A percentile compares a stretch with the other conserved stretches of the same genome.
These are phyloP conservation scores for Silurus lanzhouensis DNA, from an alignment of 2,797 vertebrate genomes.

Conservation along the genomic window DNA sequence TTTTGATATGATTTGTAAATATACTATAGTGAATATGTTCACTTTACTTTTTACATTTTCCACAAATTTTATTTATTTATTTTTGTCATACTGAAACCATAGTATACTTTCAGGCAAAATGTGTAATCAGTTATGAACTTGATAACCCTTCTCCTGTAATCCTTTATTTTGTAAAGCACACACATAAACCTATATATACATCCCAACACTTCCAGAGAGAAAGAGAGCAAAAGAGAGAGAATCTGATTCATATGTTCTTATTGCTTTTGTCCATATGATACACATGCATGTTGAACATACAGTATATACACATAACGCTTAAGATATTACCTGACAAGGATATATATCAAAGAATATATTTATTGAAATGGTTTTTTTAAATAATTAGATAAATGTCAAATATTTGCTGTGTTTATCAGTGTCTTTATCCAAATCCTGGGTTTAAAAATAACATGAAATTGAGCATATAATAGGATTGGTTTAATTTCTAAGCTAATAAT, in stretches of 20 bases:
- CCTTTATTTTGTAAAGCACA: conserved; percentile 46
- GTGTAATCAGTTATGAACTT: conserved; percentile 41
- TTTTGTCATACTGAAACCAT: background rate
- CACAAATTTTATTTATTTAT: background rate
- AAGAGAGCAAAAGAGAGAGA: conserved; percentile 21
- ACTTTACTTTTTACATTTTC: background rate
- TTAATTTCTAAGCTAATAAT: background rate
- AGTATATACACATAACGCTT: conserved; percentile 1
- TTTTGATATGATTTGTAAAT: background rate
- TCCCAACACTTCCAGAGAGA: conserved; percentile 37
- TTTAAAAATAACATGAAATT: background rate
- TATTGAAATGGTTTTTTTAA: background rate
- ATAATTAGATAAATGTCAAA: background rate
- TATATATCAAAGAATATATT: conserved; percentile 9
- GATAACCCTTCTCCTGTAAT: conserved; percentile 45
- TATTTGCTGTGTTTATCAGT: background rate
- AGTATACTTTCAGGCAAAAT: conserved; percentile 9
- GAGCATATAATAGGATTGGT: background rate
- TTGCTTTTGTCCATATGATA: conserved; percentile 39
- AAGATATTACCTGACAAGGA: conserved; percentile 39
- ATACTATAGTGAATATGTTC: background rate
- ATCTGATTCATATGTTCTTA: conserved; percentile 53
- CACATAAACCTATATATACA: conserved; percentile 35
- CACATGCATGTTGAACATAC: conserved; percentile 52
- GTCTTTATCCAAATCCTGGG: background rate